Conservation (phyloP, 2,888 invertebrate genomes). For the Amphipoea lucens region DNA sequence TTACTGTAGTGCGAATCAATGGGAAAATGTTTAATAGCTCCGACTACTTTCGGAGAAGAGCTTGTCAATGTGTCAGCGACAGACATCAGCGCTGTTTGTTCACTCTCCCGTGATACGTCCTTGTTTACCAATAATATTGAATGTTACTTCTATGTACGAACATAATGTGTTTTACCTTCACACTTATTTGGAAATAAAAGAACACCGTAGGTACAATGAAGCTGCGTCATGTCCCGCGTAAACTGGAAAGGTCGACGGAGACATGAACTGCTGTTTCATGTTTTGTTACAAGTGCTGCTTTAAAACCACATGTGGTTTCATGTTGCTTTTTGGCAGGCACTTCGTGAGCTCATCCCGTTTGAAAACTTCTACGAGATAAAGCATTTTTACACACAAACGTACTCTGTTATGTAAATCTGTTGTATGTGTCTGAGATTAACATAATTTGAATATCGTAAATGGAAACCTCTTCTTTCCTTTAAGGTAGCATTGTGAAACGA, state of each 20-base stretch:
- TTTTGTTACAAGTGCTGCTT: slow-evolving; percentile 22
- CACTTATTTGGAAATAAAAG: slow-evolving; percentile 36
- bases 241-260: slow-evolving; percentile 19
- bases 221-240: slow-evolving; percentile 32
- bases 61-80: slow-evolving; percentile 59
- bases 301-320: slow-evolving; percentile 16
- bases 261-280: slow-evolving; percentile 1
- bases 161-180: slow-evolving; percentile 31
- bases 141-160: slow-evolving; percentile 2
- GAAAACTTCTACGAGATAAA: background rate
- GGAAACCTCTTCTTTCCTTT: slow-evolving; percentile 32
- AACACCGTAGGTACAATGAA: slow-evolving; percentile 27
- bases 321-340: slow-evolving; percentile 17
- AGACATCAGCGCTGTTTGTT: slow-evolving; percentile 55
- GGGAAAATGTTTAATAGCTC: slow-evolving; percentile 58
- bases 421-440: slow-evolving; percentile 29
- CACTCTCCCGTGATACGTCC: slow-evolving; percentile 35
- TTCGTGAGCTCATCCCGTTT: slow-evolving; percentile 1
- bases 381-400: slow-evolving; percentile 10
- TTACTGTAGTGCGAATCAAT: slow-evolving; percentile 67
- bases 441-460: slow-evolving; percentile 45
- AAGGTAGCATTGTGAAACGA: slow-evolving; percentile 42
- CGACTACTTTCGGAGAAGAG: slow-evolving; percentile 40
- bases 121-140: slow-evolving; percentile 32
- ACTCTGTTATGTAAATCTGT: slow-evolving; percentile 32